Percentiles rank a stretch among this genome's conserved stretches.
phyloP scores from a whole-genome alignment of 2,888 invertebrate species.

The Chromoteleia sp. region DNA sequence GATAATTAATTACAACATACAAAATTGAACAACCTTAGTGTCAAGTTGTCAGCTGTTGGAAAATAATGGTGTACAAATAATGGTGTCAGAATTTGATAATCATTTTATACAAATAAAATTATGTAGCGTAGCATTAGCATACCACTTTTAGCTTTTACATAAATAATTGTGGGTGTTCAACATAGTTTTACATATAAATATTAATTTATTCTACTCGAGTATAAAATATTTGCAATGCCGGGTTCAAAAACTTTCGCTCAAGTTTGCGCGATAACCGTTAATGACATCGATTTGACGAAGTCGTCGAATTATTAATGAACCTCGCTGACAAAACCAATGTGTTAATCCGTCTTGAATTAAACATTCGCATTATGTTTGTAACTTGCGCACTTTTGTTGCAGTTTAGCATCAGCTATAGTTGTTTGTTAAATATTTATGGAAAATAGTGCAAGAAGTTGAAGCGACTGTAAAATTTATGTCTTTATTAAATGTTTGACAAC shows the following conservation, averaged over 20 bases:
- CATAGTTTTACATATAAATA: neutral
- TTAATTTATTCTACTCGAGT: neutral
- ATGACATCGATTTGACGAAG: constrained; percentile 41
- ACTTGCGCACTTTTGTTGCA: constrained; percentile 24
- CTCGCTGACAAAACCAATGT: constrained; percentile 28
- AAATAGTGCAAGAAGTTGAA: too few species aligned
- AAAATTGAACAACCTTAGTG: too few species aligned
- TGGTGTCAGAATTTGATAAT: too few species aligned
- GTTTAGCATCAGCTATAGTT: constrained; percentile 21
- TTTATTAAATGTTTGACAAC: too few species aligned
- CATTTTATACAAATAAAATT: too few species aligned
- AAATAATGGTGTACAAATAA: too few species aligned
- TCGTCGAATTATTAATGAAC: constrained; percentile 48
- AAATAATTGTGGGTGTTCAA: neutral
- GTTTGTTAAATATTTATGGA: constrained; percentile 26
- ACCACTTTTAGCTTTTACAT: neutral
- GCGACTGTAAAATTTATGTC: too few species aligned
- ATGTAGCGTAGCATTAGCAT: too few species aligned
- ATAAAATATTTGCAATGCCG: constrained; percentile 17
- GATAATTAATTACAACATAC: too few species aligned
- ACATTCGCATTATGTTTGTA: constrained; percentile 21
- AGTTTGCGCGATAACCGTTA: constrained; percentile 20
- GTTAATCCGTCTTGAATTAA: constrained; percentile 45
- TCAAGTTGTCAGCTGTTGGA: too few species aligned
- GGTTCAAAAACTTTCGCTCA: constrained; percentile 4